Conservation (phyloP, 2,113 vertebrate species). For the Dasyornis broadbenti region DNA sequence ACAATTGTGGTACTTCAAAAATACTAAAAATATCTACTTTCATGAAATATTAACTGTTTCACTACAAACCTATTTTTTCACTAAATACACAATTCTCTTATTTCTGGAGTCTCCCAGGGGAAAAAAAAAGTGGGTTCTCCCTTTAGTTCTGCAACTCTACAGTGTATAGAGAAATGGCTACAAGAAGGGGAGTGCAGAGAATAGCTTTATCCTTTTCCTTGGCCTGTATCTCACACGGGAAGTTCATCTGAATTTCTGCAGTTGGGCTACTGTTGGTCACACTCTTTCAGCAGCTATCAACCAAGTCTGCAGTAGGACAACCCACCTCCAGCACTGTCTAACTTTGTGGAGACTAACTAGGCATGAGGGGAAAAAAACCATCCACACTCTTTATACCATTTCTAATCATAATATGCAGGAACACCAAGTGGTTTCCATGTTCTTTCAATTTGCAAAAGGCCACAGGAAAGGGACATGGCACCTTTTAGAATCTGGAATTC, state of each 20-base stretch:
- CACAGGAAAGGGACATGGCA: conserved; percentile 70
- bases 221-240: conserved; percentile 54
- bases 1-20: conserved; percentile 82
- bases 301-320: conserved; percentile 53
- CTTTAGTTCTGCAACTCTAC: conserved; percentile 69
- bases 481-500: conserved; percentile 68
- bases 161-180: conserved; percentile 63
- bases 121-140: conserved; percentile 72
- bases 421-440: conserved; percentile 59
- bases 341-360: conserved; percentile 60
- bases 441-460: conserved; percentile 70
- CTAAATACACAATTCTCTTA: conserved; percentile 82
- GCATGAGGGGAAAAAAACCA: conserved; percentile 66
- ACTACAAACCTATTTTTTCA: conserved; percentile 86
- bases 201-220: conserved; percentile 63
- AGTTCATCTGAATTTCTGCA: conserved; percentile 34
- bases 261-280: conserved; percentile 42
- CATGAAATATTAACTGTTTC: conserved; percentile 85
- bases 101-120: conserved; percentile 71
- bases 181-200: conserved; percentile 58
- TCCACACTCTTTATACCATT: conserved; percentile 70
- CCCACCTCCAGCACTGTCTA: conserved; percentile 60
- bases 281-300: conserved; percentile 30
- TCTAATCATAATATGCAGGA: conserved; percentile 68
- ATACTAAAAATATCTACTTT: conserved; percentile 86